Evolutionary conservation across 2,113 vertebrate genomes (phyloP).

Genomic region (Aegypius monachus): DNA sequence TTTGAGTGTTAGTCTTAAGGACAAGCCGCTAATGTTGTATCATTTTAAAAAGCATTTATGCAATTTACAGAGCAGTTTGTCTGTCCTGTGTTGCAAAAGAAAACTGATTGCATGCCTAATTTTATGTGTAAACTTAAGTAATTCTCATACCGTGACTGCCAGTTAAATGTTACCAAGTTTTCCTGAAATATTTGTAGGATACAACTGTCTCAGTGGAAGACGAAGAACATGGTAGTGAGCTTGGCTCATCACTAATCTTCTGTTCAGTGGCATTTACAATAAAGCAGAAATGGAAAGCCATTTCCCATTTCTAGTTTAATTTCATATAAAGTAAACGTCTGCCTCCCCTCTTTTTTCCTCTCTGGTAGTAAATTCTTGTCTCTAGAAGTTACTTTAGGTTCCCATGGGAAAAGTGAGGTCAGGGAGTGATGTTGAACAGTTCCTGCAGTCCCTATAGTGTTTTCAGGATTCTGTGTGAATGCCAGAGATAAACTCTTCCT

Average conservation of each 20-base stretch:
- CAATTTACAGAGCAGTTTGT: background rate
- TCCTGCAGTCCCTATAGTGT: background rate
- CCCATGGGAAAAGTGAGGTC: background rate
- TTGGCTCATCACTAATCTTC: background rate
- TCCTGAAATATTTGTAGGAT: background rate
- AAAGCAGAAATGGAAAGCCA: background rate
- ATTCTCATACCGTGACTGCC: background rate
- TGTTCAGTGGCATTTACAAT: background rate
- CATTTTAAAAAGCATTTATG: background rate
- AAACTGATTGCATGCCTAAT: background rate
- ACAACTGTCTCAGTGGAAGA: background rate
- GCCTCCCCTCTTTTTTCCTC: background rate
- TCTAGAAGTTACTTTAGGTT: background rate
- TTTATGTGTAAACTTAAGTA: background rate
- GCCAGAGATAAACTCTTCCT: background rate
- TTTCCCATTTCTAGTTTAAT: background rate
- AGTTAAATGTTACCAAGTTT: background rate
- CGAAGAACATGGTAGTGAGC: background rate
- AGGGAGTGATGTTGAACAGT: background rate
- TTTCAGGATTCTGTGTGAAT: background rate
- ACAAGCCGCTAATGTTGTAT: background rate
- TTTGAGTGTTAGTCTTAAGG: background rate
- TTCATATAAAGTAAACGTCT: background rate
- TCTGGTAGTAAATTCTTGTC: background rate
- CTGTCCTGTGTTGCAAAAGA: background rate